phyloP scores from a whole-genome alignment of 2,113 vertebrate genomes.

The Cepphus grylle region DNA sequence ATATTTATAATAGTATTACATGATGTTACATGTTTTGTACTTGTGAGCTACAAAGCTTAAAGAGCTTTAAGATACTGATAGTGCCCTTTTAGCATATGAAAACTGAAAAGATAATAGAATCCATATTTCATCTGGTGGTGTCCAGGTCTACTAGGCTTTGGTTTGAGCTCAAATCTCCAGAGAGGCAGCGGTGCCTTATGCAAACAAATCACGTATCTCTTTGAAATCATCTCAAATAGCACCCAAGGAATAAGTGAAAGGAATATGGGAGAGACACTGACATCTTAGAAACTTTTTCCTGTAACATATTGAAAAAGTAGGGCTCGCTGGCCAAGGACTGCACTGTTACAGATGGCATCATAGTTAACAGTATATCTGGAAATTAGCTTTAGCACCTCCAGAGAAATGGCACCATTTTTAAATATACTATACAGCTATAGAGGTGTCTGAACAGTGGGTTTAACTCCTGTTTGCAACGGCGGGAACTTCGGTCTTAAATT shows the following conservation, averaged over 20 bases:
- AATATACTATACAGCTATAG: background rate
- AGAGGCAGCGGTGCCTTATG: background rate
- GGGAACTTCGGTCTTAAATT: background rate
- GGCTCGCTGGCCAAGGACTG: background rate
- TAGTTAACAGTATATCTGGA: background rate
- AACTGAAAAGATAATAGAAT: background rate
- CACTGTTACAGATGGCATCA: background rate
- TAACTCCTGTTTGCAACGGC: background rate
- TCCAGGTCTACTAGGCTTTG: background rate
- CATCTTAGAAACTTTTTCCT: background rate
- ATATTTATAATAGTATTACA: conserved; percentile 1
- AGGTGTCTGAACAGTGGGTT: background rate
- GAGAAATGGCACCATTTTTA: background rate
- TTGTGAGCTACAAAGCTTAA: background rate
- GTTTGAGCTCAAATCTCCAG: background rate
- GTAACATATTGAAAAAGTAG: background rate
- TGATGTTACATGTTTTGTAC: background rate
- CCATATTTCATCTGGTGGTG: background rate
- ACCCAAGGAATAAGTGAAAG: background rate
- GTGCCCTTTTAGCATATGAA: background rate
- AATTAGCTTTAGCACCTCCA: conserved; percentile 10
- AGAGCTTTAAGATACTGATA: background rate
- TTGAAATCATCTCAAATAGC: background rate
- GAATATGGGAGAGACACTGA: background rate
- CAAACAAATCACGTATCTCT: background rate